Base-by-base conservation (phyloP, 2,888 invertebrate species). In the Ceriagrion tenellum region DNA sequence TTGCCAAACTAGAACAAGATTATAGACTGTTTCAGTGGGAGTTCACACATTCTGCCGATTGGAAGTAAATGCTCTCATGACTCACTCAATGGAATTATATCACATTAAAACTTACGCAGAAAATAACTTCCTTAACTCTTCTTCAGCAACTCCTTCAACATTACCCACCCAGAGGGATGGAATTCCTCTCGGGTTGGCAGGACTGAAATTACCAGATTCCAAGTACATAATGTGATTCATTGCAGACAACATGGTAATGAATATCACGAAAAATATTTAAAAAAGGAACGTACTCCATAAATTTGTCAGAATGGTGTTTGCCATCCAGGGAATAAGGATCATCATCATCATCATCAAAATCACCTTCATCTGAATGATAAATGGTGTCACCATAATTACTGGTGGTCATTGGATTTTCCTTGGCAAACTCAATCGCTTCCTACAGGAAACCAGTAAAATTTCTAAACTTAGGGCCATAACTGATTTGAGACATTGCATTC, bases 361-460 rank as follows among this genome's bases (percentile, higher is more conserved):
- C 93, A 47, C 47, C 93, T 69, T 93, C 89, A 89, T 89, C 93
- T 26, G 93, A 93, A 47, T 93, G 93, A 55, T 69, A 93, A 47
- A 69, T 47, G 10, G 47, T 69, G 47, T 93, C 93, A 55, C 93
- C 93, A 93, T 93, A 93, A 2, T n/a, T 35, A n/a, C 69, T 69
- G n/a, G 35, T 47, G 26, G 93, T 47, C 47, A 93, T 69, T 4
- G 63, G 23, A 74, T 93, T 93, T 47, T 93, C 55, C 56, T 93
- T 93, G 2, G 69, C 69, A 93, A 93, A 93, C 18, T 74, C 47
- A 63, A 93, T 93, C 47, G 93, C 93, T 93, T 93, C 93, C 93
- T 93, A 74, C 1, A n/a, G 69, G 35, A 35, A 30, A 93, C 16
- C 13, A 69, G 26, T n/a, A 47, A n/a, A 74, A 35, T 23, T 13